Evolutionary conservation across 2,888 invertebrate genomes (phyloP).

Genomic region (Lasiommata megera): DNA sequence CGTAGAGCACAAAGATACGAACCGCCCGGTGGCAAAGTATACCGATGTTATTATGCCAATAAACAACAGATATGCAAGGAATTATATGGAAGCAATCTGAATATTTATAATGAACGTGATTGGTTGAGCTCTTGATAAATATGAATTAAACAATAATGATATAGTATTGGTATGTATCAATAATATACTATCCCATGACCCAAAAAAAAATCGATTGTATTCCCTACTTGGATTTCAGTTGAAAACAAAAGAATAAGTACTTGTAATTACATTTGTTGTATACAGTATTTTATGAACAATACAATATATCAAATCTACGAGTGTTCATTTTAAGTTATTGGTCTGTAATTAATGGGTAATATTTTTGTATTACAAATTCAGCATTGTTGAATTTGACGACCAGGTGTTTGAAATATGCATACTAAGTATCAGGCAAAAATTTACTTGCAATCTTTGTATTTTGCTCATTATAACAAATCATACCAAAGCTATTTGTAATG

Average conservation of each 20-base stretch:
- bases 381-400: no score
- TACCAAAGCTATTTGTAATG: background rate
- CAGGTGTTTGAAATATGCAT: no score
- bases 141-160: background rate
- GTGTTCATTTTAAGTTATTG: no score
- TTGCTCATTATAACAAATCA: background rate
- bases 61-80: conserved; percentile 66
- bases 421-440: no score
- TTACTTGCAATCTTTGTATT: no score
- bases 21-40: conserved; percentile 61
- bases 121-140: conserved; percentile 35
- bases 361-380: no score
- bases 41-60: conserved; percentile 61
- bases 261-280: background rate
- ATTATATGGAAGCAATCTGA: conserved; percentile 34
- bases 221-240: conserved; percentile 8
- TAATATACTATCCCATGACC: conserved; percentile 9
- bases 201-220: conserved; percentile 5
- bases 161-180: background rate
- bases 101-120: conserved; percentile 43
- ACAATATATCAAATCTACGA: no score
- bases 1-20: conserved; percentile 42
- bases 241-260: conserved; percentile 13
- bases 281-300: background rate
- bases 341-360: no score